Conservation (phyloP, 2,888 invertebrate species). For the Odontothrips loti region DNA sequence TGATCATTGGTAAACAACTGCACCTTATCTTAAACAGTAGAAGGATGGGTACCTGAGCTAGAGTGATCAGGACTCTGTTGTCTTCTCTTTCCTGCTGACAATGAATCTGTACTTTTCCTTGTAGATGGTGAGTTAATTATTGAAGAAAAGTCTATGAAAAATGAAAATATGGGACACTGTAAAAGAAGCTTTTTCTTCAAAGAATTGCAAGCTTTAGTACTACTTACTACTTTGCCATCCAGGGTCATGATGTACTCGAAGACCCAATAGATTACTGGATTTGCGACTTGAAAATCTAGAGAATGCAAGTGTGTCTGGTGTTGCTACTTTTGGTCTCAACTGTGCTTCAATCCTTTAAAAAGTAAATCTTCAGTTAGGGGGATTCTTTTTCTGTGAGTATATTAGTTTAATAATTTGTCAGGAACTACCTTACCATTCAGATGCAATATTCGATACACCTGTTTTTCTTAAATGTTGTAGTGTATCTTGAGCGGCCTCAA, state of each 20-base stretch:
- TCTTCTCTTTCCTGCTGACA: neutral
- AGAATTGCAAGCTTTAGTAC: neutral
- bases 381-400: too few species aligned
- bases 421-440: constrained; percentile 51
- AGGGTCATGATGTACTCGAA: neutral
- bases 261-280: neutral
- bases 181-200: neutral
- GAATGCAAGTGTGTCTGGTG: neutral
- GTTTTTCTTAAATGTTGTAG: constrained; percentile 70
- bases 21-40: neutral
- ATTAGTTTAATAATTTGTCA: too few species aligned
- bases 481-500: constrained; percentile 86
- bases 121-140: neutral
- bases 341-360: neutral
- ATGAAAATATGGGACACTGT: neutral
- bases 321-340: neutral
- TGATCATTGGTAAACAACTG: too few species aligned
- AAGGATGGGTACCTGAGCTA: neutral
- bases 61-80: constrained; percentile 3
- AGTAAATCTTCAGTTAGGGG: too few species aligned
- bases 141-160: neutral
- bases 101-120: constrained; percentile 13
- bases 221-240: constrained; percentile 4
- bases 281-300: neutral
- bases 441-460: constrained; percentile 66